Evolutionary conservation across 2,797 vertebrate genomes (phyloP), one percentile per base, ranked within the genome.

Genomic region (Hafferia zeledoni): DNA sequence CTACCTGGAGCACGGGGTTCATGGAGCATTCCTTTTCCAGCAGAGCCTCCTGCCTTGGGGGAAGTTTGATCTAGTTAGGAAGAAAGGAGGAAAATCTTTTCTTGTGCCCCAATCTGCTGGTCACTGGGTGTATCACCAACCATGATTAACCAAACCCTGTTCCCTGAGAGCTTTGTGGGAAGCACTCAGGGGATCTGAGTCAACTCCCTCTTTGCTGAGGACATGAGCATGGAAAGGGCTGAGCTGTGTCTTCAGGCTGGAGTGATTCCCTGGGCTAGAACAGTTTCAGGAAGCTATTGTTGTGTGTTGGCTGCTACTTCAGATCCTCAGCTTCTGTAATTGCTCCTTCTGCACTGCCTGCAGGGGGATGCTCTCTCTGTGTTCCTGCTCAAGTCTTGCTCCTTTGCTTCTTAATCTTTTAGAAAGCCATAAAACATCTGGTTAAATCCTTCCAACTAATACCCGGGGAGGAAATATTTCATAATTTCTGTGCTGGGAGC

Each of bases 1-100:
- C 25, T 82, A 92, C 86, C 84, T 74, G 81, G 37, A 83, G 93
- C 79, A 35, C 1, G 18, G 94, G 53, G 39, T 85, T 91, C 65
- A 2, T 4, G 6, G 20, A 33, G 46, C 60, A n/a, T 60, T 92
- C 64, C 60, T 68, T 64, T 37, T 20, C 61, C 53, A 4, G 78
- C 74, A 74, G 60, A 80, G 81, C 8, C 25, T 71, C 53, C 82
- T 94, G 84, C 82, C 79, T 52, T 0, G 0, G 25, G 30, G 35
- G 19, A 35, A 64, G 17, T 35, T 89, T 92, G 71, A 37, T 63
- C 39, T 63, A 50, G 57, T 31, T 6, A 4, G 75, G 61, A n/a
- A 55, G 18, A 59, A n/a, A 55, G 43, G n/a, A 92, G 35, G 15
- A 71, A 75, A 92, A 28, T 17, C 39, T 71, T 37, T 65, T 23